Percentiles rank a stretch among this genome's conserved stretches.
phyloP scores from a whole-genome alignment of 2,113 vertebrate species.

The Arizona elegans region DNA sequence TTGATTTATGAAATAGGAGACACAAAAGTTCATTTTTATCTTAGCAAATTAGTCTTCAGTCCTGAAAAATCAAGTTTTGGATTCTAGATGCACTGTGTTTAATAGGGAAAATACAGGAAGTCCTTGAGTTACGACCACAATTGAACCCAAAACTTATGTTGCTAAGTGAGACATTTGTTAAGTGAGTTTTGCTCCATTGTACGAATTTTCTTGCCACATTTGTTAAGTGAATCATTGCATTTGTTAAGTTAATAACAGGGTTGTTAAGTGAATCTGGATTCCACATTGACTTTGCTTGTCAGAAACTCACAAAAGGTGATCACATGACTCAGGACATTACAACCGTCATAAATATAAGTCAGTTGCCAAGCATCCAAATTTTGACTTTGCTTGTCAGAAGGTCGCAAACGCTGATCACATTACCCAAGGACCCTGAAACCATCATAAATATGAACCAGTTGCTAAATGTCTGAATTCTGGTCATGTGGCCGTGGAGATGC shows the following conservation, averaged over 20 bases:
- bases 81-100: neutral
- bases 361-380: no score
- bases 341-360: no score
- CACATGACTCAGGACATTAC: no score
- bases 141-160: no score
- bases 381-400: no score
- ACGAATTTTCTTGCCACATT: neutral
- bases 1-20: neutral
- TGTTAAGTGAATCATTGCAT: no score
- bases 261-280: neutral
- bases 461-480: neutral
- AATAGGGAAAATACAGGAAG: neutral
- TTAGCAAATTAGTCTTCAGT: neutral
- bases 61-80: slow-evolving; percentile 10
- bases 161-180: no score
- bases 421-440: neutral
- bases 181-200: no score
- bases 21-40: neutral
- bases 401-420: neutral
- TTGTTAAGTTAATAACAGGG: no score
- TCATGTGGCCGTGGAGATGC: neutral
- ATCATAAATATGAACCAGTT: neutral
- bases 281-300: neutral
- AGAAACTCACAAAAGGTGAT: no score
- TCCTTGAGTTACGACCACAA: no score